phyloP scores from a whole-genome alignment of 2,797 vertebrate genomes.

The Lerista edwardsae region DNA sequence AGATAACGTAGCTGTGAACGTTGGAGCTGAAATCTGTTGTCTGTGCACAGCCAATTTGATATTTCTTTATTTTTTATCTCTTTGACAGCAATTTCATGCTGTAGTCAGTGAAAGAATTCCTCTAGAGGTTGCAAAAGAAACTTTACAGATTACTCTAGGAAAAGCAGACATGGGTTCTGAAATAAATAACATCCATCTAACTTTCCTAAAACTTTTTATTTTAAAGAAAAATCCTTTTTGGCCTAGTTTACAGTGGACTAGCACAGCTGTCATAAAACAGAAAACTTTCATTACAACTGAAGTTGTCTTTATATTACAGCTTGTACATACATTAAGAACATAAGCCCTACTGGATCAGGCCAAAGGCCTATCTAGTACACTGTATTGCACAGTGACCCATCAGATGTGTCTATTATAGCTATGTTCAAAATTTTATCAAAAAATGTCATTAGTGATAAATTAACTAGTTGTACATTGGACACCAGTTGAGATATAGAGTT shows the following conservation, averaged over 20 bases:
- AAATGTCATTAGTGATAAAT: too few relatives aligned
- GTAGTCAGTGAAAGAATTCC: not conserved
- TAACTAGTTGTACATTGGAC: too few relatives aligned
- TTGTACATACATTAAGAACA: not conserved
- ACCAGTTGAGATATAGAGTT: too few relatives aligned
- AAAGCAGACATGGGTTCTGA: not conserved
- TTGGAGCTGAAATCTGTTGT: not conserved
- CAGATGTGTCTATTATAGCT: too few relatives aligned
- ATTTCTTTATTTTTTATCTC: not conserved
- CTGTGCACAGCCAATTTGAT: not conserved
- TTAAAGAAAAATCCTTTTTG: not conserved
- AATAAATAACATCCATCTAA: not conserved
- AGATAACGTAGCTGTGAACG: not conserved
- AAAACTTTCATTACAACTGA: not conserved
- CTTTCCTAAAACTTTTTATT: not conserved
- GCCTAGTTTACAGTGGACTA: not conserved
- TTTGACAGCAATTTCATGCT: not conserved
- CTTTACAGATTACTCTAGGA: not conserved
- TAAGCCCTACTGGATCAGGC: too few relatives aligned
- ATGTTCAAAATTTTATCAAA: too few relatives aligned
- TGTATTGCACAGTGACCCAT: too few relatives aligned
- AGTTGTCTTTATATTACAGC: not conserved
- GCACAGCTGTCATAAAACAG: not conserved
- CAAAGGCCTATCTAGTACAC: too few relatives aligned
- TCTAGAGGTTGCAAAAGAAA: not conserved